These are phyloP conservation scores for Oscheius onirici DNA, from an alignment of 2,888 invertebrate genomes.

Conservation along the genomic window DNA sequence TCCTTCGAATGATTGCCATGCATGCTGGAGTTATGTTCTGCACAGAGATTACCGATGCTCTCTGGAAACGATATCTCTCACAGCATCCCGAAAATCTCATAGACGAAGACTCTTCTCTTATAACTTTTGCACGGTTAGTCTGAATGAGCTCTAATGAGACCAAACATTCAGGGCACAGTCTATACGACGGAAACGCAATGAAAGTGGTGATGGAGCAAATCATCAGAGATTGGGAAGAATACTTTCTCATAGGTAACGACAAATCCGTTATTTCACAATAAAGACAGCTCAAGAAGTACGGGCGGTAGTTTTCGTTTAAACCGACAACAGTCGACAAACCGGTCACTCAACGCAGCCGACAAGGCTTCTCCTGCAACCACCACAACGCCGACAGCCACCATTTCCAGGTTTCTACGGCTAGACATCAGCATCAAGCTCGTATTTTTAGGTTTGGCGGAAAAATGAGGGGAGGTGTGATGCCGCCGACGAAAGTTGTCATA, in stretches of 20 bases:
- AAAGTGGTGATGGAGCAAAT: conserved; percentile 52
- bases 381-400: conserved; percentile 21
- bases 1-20: conserved; percentile 70
- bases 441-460: conserved; percentile 25
- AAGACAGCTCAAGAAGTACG: conserved; percentile 52
- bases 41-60: conserved; percentile 70
- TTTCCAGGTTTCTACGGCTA: conserved; percentile 5
- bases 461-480: conserved; percentile 10
- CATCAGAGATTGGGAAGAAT: conserved; percentile 56
- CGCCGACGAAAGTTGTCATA: conserved; percentile 34
- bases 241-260: conserved; percentile 48
- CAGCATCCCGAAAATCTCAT: conserved; percentile 70
- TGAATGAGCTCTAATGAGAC: neutral
- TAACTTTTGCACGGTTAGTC: conserved; percentile 63
- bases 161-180: conserved; percentile 56
- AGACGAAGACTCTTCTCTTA: conserved; percentile 69
- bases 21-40: conserved; percentile 72
- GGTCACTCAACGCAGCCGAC: conserved; percentile 50
- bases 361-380: conserved; percentile 34
- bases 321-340: conserved; percentile 59
- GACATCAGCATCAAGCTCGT: neutral
- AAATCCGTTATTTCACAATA: conserved; percentile 30
- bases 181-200: conserved; percentile 58
- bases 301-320: conserved; percentile 67
- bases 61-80: conserved; percentile 64